Conservation (phyloP, 2,113 vertebrate genomes). For the Podarcis muralis region DNA sequence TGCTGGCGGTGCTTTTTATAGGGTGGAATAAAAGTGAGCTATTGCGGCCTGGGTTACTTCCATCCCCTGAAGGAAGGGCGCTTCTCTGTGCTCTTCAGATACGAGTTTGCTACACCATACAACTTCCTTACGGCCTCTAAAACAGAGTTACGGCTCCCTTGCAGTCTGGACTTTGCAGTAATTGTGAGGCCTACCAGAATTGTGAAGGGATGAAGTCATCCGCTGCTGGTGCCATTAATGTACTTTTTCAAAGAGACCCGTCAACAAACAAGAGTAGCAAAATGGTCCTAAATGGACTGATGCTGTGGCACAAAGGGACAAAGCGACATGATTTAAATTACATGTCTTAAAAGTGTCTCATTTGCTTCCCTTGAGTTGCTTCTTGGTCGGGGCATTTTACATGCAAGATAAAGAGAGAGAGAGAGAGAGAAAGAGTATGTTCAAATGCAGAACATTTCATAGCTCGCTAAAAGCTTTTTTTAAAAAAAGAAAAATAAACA, state of each 20-base stretch:
- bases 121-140: neutral
- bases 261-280: neutral
- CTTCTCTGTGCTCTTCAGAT: neutral
- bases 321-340: neutral
- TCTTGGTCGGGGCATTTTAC: neutral
- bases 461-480: conserved; percentile 33
- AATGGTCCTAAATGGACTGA: neutral
- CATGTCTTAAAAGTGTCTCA: neutral
- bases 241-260: neutral
- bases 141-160: neutral
- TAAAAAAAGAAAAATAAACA: no score
- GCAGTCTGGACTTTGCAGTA: neutral
- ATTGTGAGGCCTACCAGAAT: neutral
- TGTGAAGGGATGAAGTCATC: neutral
- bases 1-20: neutral
- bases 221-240: neutral
- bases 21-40: neutral
- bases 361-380: neutral
- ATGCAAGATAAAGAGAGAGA: neutral
- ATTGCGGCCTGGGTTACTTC: neutral
- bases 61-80: neutral
- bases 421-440: no score
- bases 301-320: neutral
- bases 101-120: neutral
- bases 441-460: neutral